phyloP scores from a whole-genome alignment of 2,797 vertebrate species.

The Eutrigla gurnardus region DNA sequence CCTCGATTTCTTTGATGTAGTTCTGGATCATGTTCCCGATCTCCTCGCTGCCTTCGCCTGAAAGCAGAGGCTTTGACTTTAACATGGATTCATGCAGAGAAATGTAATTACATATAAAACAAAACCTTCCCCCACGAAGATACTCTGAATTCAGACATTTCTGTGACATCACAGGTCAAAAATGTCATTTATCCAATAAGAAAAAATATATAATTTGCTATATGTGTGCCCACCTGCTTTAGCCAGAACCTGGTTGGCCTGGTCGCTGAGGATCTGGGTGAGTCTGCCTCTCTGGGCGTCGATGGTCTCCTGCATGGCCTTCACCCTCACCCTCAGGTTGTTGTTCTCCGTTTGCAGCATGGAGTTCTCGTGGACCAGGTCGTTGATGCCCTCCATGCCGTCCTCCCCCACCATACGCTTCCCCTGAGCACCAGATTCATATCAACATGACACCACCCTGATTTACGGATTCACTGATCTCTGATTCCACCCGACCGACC shows the following conservation, averaged over 20 bases:
- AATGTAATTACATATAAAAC: background rate
- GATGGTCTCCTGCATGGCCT: conserved; percentile 98
- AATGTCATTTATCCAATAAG: fast-evolving
- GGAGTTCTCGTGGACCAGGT: conserved; percentile 97
- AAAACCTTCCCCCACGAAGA: background rate
- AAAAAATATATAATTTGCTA: background rate
- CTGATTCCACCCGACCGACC: too few species aligned
- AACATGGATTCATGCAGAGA: background rate
- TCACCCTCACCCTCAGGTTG: conserved; percentile 94
- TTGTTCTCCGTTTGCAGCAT: conserved; percentile 98
- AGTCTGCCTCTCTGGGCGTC: conserved; percentile 90
- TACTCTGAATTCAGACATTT: background rate
- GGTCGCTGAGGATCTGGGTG: conserved; percentile 92
- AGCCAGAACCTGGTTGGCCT: conserved; percentile 90
- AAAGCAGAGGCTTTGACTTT: conserved; percentile 23
- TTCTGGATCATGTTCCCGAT: conserved; percentile 98
- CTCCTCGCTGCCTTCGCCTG: conserved; percentile 96
- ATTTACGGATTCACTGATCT: too few species aligned
- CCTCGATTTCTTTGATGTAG: conserved; percentile 99
- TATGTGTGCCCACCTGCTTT: conserved; percentile 86
- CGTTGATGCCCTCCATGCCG: conserved; percentile 95
- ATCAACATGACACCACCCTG: too few species aligned
- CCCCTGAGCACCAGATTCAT: conserved; percentile 80
- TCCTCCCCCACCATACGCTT: conserved; percentile 96
- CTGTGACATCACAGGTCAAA: background rate